Conservation (phyloP, 1,140 invertebrate genomes). For the Ladona fulva region DNA sequence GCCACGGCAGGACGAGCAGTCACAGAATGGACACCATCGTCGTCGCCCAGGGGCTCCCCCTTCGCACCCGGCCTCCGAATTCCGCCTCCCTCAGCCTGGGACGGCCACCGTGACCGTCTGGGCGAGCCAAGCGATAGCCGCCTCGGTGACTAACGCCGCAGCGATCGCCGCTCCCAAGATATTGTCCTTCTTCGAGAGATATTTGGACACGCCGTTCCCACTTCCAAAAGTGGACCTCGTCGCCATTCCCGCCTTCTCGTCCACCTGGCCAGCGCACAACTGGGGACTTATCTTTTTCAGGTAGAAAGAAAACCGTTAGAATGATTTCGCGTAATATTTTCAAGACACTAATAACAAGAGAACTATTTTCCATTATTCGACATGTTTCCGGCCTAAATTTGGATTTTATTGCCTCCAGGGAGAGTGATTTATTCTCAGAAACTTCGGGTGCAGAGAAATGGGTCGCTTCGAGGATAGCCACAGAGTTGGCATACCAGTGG, state of each 20-base stretch:
- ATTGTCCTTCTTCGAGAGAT: conserved; percentile 55
- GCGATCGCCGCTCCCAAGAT: conserved; percentile 50
- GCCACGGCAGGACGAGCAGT: background rate
- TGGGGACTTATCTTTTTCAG: conserved; percentile 70
- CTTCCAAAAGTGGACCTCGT: conserved; percentile 68
- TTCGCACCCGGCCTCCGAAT: background rate
- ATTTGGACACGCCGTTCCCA: conserved; percentile 60
- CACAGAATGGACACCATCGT: conserved; percentile 13
- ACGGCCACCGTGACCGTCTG: conserved; percentile 50
- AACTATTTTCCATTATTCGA: conserved; percentile 11
- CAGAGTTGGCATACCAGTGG: conserved; percentile 48
- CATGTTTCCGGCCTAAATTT: conserved; percentile 27
- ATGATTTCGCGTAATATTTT: no score
- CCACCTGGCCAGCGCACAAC: conserved; percentile 50
- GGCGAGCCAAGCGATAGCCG: conserved; percentile 57
- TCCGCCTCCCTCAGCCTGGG: background rate
- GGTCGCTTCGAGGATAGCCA: conserved; percentile 29
- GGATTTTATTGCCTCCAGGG: conserved; percentile 38
- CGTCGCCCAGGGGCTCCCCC: background rate
- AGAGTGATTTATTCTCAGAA: conserved; percentile 52
- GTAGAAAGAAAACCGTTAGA: conserved; percentile 36
- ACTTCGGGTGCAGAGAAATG: conserved; percentile 37
- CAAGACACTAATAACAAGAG: background rate
- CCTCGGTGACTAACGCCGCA: conserved; percentile 48
- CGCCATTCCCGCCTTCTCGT: conserved; percentile 71